Percentiles rank a stretch among this genome's conserved stretches.
phyloP scores from a whole-genome alignment of 2,888 invertebrate genomes.

The Melanophora roralis region DNA sequence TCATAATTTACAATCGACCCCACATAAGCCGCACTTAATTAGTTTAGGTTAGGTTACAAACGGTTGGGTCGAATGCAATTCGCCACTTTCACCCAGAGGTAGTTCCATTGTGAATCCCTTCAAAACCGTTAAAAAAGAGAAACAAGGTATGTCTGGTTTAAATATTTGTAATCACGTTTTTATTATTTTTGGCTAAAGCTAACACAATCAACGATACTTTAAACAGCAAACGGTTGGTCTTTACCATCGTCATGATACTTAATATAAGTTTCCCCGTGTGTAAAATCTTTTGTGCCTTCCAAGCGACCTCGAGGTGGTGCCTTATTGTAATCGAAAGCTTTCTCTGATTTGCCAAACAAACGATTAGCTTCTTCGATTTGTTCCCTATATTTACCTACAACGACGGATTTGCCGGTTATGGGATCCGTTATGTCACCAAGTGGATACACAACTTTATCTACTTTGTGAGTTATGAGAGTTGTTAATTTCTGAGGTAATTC shows the following conservation, averaged over 20 bases:
- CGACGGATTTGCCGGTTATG: constrained; percentile 87
- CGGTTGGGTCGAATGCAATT: too few species aligned
- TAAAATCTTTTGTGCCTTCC: constrained; percentile 89
- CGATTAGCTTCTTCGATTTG: constrained; percentile 83
- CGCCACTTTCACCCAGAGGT: too few species aligned
- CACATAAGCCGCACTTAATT: too few species aligned
- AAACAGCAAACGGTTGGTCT: constrained; percentile 85
- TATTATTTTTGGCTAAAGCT: too few species aligned
- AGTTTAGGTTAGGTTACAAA: too few species aligned
- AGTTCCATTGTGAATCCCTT: too few species aligned
- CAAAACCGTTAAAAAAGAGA: too few species aligned
- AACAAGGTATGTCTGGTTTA: too few species aligned
- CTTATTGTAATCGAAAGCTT: constrained; percentile 85
- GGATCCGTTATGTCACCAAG: constrained; percentile 92
- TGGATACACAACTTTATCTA: constrained; percentile 88
- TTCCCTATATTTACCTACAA: constrained; percentile 85
- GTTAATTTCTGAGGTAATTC: constrained; percentile 85
- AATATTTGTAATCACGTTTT: too few species aligned
- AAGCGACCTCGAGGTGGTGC: constrained; percentile 89
- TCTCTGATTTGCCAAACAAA: constrained; percentile 83
- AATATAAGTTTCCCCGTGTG: constrained; percentile 85
- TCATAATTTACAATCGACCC: too few species aligned
- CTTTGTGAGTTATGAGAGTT: constrained; percentile 86
- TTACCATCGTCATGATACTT: constrained; percentile 88
- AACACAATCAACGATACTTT: constrained; percentile 64